A percentile compares a stretch with the other conserved stretches of the same genome.
These are phyloP conservation scores for Hypomesus transpacificus DNA, from an alignment of 2,113 vertebrate species.

Conservation along the genomic window DNA sequence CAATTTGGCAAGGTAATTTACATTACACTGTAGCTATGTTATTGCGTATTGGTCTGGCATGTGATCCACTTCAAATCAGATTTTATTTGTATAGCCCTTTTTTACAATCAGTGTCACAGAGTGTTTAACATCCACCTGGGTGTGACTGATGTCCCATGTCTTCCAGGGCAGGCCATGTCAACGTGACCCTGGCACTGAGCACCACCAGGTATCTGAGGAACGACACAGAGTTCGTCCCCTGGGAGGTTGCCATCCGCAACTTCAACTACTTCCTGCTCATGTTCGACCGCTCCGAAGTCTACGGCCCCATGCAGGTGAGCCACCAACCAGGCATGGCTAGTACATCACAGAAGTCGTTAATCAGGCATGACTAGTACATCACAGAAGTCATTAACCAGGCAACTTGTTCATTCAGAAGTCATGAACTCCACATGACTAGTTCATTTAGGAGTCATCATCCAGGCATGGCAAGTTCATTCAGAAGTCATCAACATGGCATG, in stretches of 20 bases:
- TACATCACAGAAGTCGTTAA: neutral
- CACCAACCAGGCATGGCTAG: neutral
- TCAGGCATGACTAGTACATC: neutral
- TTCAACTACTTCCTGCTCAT: constrained; percentile 81
- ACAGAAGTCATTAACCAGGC: neutral
- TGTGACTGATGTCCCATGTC: too few species aligned
- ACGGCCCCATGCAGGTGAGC: constrained; percentile 81
- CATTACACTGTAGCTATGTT: too few species aligned
- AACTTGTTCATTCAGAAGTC: too few species aligned
- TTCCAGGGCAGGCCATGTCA: constrained; percentile 70
- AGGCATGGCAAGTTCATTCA: too few species aligned
- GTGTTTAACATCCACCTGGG: too few species aligned
- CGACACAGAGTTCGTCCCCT: constrained; percentile 78
- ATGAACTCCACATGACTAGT: too few species aligned
- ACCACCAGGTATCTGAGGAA: constrained; percentile 75
- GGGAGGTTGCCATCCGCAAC: constrained; percentile 75
- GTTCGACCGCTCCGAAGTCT: constrained; percentile 89
- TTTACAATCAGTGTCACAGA: too few species aligned
- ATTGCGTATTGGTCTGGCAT: too few species aligned
- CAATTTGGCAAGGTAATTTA: constrained; percentile 77
- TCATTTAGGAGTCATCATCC: too few species aligned
- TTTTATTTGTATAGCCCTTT: too few species aligned
- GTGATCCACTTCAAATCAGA: too few species aligned
- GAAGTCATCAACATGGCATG: too few species aligned
- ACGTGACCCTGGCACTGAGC: constrained; percentile 74